A percentile compares a stretch with the other conserved stretches of the same genome.
These are phyloP conservation scores for Platysteira castanea DNA, from an alignment of 2,113 vertebrate genomes.

Conservation along the genomic window DNA sequence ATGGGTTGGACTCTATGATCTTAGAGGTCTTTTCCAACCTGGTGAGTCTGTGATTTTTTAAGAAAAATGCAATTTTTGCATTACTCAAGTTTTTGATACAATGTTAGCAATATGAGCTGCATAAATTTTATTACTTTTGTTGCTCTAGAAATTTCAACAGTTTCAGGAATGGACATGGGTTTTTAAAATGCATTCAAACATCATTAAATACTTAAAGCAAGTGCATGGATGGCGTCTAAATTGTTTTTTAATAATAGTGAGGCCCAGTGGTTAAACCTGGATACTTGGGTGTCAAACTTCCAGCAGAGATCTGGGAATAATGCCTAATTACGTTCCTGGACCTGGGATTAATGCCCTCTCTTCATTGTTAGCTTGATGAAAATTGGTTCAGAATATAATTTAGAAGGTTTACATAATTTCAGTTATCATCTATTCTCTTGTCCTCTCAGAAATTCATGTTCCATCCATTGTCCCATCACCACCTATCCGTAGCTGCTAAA, in stretches of 20 bases:
- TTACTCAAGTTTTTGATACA: background rate
- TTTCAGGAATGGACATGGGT: background rate
- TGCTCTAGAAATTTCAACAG: background rate
- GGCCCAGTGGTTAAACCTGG: background rate
- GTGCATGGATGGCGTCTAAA: background rate
- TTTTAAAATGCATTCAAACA: background rate
- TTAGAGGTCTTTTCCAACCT: too few relatives aligned
- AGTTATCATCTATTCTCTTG: background rate
- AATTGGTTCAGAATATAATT: background rate
- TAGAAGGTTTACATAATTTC: background rate
- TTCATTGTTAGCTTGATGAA: background rate
- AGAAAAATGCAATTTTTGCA: accelerated
- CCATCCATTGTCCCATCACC: background rate
- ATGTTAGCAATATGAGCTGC: background rate
- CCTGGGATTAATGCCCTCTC: background rate
- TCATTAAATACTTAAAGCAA: background rate
- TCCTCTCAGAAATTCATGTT: background rate
- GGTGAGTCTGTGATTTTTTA: background rate
- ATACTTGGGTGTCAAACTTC: background rate
- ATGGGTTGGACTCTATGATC: too few relatives aligned
- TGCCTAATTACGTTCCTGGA: background rate
- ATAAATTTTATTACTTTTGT: background rate
- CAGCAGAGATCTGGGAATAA: background rate
- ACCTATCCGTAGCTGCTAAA: background rate
- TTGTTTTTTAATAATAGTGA: background rate